Evolutionary conservation across 2,888 invertebrate species (phyloP).

Genomic region (Pyrocoelia pectoralis): DNA sequence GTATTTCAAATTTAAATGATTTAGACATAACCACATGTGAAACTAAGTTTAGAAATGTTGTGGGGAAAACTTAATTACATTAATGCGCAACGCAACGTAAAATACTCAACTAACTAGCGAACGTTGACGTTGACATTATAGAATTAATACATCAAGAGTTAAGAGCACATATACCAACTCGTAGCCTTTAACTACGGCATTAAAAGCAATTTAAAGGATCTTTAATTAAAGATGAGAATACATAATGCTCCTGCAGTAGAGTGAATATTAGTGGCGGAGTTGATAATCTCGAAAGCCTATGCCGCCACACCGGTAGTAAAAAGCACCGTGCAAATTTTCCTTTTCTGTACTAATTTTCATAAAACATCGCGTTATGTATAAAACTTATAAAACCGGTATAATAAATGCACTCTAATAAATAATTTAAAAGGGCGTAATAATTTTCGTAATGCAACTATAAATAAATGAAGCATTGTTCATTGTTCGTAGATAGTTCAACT

Average conservation of each 20-base stretch:
- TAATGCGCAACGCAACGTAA: slow-evolving; percentile 8
- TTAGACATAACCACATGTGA: neutral
- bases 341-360: neutral
- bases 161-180: slow-evolving; percentile 14
- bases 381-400: neutral
- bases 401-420: neutral
- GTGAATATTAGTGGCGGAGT: neutral
- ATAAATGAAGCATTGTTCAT: neutral
- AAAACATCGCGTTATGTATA: neutral
- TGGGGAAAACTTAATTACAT: slow-evolving; percentile 7
- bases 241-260: slow-evolving; percentile 11
- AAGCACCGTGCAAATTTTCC: neutral
- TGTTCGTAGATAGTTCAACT: neutral
- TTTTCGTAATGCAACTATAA: neutral
- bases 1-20: neutral
- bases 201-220: slow-evolving; percentile 21
- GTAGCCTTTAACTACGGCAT: slow-evolving; percentile 14
- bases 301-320: neutral
- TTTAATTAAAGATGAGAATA: slow-evolving; percentile 23
- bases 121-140: slow-evolving; percentile 9
- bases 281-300: neutral
- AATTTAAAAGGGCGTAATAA: neutral
- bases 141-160: slow-evolving; percentile 15
- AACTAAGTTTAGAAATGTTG: slow-evolving; percentile 2
- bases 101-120: slow-evolving; percentile 11